Conservation (phyloP, 2,113 vertebrate species). For the Sterna hirundo region DNA sequence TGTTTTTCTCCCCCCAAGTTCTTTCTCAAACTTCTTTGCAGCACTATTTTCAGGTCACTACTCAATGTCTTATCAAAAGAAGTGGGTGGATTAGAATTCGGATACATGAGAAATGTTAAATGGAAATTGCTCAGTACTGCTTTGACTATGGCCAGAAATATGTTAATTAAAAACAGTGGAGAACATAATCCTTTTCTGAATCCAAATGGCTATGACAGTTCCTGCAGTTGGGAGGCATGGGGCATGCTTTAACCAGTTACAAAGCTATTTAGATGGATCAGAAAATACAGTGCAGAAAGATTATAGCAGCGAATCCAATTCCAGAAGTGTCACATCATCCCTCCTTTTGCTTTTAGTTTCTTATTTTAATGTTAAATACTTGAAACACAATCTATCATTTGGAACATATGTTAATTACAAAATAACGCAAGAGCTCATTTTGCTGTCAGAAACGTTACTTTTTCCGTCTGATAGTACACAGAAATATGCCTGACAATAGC, state of each 20-base stretch:
- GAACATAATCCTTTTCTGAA: slow-evolving; percentile 41
- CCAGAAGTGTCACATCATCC: not conserved
- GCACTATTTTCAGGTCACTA: slow-evolving; percentile 16
- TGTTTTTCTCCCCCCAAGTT: not conserved
- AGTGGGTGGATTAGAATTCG: slow-evolving; percentile 28
- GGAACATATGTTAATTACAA: slow-evolving; percentile 23
- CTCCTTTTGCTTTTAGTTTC: slow-evolving; percentile 10
- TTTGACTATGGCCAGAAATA: slow-evolving; percentile 48
- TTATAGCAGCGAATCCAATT: slow-evolving; percentile 15
- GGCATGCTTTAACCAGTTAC: not conserved
- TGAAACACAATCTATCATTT: slow-evolving; percentile 37
- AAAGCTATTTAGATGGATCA: slow-evolving; percentile 40
- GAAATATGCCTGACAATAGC: not conserved
- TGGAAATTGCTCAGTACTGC: not conserved
- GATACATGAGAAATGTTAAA: slow-evolving; percentile 22
- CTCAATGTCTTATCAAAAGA: slow-evolving; percentile 12
- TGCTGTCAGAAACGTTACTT: not conserved
- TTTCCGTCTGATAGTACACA: not conserved
- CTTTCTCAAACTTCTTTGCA: not conserved
- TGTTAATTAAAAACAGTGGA: slow-evolving; percentile 38
- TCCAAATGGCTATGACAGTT: slow-evolving; percentile 42
- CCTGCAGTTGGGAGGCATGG: not conserved
- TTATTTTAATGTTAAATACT: slow-evolving; percentile 29
- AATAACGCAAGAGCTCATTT: slow-evolving; percentile 13
- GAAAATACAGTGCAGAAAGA: slow-evolving; percentile 24